Percentiles rank a stretch among this genome's conserved stretches.
These are phyloP conservation scores for Ellobium chinense DNA, from an alignment of 2,888 invertebrate species.

Conservation along the genomic window DNA sequence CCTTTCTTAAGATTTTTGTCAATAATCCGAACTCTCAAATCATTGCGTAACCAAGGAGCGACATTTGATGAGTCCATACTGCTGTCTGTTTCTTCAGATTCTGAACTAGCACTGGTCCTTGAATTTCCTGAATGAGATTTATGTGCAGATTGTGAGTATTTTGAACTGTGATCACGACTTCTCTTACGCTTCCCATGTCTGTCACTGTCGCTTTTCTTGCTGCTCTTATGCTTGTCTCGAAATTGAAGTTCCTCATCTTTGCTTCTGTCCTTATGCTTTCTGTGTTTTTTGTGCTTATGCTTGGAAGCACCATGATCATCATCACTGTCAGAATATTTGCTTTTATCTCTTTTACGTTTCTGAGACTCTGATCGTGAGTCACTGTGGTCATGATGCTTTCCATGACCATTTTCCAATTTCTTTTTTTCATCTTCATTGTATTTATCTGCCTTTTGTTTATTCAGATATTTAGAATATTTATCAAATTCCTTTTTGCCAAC, in stretches of 20 bases:
- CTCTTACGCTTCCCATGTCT: background rate
- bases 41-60: constrained; percentile 73
- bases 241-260: background rate
- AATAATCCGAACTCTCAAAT: constrained; percentile 77
- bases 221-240: background rate
- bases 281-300: background rate
- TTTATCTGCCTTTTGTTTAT: constrained; percentile 82
- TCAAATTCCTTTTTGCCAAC: constrained; percentile 90
- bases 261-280: background rate
- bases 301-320: constrained; percentile 1
- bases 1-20: constrained; percentile 77
- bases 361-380: constrained; percentile 10
- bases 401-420: constrained; percentile 30
- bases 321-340: constrained; percentile 1
- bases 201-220: background rate
- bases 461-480: constrained; percentile 91
- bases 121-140: background rate
- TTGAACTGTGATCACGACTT: background rate
- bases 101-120: background rate
- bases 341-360: background rate
- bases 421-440: constrained; percentile 58
- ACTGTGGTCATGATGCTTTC: constrained; percentile 6
- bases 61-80: background rate
- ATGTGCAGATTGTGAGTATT: background rate
- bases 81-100: background rate